Conservation (phyloP, 2,797 vertebrate species). For the Heterohyrax brucei region DNA sequence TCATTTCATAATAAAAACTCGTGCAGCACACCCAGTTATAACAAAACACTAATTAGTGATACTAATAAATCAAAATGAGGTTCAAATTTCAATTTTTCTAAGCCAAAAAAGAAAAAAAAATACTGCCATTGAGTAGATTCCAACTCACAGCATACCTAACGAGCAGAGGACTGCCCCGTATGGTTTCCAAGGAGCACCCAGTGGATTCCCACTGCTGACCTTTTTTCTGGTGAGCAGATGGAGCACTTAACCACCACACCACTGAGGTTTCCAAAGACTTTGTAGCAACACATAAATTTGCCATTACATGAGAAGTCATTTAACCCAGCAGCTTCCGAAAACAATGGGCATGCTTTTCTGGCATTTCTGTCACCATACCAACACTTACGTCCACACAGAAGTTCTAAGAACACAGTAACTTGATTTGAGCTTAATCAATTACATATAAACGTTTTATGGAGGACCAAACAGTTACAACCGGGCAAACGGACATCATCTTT, state of each 20-base stretch:
- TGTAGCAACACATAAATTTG: conserved; percentile 52
- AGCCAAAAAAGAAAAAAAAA: too few species aligned
- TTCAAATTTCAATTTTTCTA: conserved; percentile 32
- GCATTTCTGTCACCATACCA: not conserved
- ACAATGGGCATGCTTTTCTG: conserved; percentile 8
- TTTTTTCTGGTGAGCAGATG: too few species aligned
- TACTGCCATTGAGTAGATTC: too few species aligned
- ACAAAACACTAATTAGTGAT: conserved; percentile 38
- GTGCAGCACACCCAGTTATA: not conserved
- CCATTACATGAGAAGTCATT: conserved; percentile 37
- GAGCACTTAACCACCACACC: too few species aligned
- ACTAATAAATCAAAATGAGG: conserved; percentile 7
- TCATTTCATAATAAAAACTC: conserved; percentile 51
- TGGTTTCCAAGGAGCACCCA: too few species aligned
- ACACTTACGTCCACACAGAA: not conserved
- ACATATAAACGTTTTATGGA: not conserved
- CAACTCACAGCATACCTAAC: too few species aligned
- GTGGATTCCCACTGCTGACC: too few species aligned
- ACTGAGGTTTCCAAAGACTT: not conserved
- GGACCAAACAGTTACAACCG: conserved; percentile 10
- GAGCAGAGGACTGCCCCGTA: too few species aligned
- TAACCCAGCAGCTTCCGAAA: conserved; percentile 23
- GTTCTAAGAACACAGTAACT: not conserved
- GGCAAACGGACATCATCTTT: not conserved
- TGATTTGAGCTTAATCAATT: conserved; percentile 34